phyloP scores from a whole-genome alignment of 2,113 vertebrate genomes.

The Tachuris rubrigastra region DNA sequence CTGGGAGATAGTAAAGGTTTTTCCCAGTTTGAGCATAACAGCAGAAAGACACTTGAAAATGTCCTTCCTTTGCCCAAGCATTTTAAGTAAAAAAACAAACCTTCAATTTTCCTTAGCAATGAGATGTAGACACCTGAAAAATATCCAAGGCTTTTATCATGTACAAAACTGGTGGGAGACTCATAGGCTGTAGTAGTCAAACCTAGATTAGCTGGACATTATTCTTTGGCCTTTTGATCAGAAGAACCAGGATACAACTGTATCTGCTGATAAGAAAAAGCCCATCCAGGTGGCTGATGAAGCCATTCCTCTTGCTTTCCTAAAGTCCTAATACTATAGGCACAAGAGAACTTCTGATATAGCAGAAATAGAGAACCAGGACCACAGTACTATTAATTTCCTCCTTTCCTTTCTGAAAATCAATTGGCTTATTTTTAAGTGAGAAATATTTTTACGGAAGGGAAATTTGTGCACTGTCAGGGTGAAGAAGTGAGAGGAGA shows the following conservation, averaged over 20 bases:
- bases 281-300: not conserved
- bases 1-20: not conserved
- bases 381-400: not conserved
- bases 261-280: not conserved
- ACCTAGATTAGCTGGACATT: not conserved
- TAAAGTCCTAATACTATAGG: not conserved
- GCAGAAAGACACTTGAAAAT: not conserved
- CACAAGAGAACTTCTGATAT: not conserved
- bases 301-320: not conserved
- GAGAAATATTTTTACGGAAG: not conserved
- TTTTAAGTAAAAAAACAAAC: not conserved
- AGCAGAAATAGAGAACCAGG: not conserved
- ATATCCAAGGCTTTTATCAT: not conserved
- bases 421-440: not conserved
- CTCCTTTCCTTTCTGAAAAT: not conserved
- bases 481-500: not conserved
- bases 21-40: not conserved
- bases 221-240: not conserved
- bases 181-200: not conserved
- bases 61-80: not conserved
- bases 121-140: not conserved
- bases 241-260: not conserved
- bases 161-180: rapidly evolving
- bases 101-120: not conserved
- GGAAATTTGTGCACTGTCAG: not conserved